phyloP scores from a whole-genome alignment of 2,113 vertebrate species.

The Eptesicus fuscus region DNA sequence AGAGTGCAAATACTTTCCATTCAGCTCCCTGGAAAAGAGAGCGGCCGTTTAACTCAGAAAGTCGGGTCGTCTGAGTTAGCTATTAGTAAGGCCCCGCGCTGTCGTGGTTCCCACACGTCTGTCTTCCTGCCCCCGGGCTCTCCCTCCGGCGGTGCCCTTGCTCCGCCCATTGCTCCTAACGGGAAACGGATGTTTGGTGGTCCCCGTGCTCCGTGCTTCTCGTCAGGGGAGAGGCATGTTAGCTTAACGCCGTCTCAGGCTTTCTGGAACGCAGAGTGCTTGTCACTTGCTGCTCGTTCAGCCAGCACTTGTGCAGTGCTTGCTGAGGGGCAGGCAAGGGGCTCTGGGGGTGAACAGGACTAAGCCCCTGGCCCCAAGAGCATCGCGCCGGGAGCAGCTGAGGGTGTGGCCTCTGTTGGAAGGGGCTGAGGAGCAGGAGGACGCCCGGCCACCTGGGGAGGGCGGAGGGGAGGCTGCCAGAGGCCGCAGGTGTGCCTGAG shows the following conservation, averaged over 20 bases:
- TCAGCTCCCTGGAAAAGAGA: background rate
- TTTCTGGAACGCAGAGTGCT: background rate
- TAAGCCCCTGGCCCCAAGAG: background rate
- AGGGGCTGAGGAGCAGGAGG: background rate
- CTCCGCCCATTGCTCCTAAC: background rate
- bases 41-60: background rate
- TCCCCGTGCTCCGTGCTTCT: background rate
- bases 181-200: background rate
- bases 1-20: background rate
- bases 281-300: background rate
- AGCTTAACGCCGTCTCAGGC: background rate
- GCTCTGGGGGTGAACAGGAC: background rate
- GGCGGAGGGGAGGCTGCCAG: background rate
- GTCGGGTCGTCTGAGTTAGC: background rate
- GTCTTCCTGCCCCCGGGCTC: background rate
- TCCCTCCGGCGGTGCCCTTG: background rate
- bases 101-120: background rate
- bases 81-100: background rate
- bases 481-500: background rate
- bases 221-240: background rate
- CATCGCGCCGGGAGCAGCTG: background rate
- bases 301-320: background rate
- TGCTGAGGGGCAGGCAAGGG: background rate
- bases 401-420: background rate
- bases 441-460: fast-evolving